A percentile compares a stretch with the other conserved stretches of the same genome.
Evolutionary conservation across 2,113 vertebrate species (phyloP).

Genomic region (Eolophus roseicapilla): DNA sequence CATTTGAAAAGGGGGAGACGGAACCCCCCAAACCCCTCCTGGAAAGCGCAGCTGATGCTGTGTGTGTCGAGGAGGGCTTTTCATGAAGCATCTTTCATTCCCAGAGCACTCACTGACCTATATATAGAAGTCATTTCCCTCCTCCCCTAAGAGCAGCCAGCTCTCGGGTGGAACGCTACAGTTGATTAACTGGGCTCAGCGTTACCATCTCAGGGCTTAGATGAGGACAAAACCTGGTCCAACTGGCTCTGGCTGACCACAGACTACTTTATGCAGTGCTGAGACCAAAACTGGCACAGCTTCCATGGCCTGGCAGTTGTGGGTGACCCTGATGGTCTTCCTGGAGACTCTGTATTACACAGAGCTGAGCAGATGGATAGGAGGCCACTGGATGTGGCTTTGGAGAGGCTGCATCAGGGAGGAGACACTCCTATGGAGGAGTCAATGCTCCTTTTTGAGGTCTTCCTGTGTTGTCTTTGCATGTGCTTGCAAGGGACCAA

Average conservation of each 20-base stretch:
- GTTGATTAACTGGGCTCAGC: not conserved
- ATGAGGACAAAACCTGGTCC: not conserved
- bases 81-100: conserved; percentile 26
- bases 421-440: not conserved
- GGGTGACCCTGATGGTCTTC: not conserved
- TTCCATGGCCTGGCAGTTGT: not conserved
- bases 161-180: not conserved
- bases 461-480: not conserved
- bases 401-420: not conserved
- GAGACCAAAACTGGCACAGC: not conserved
- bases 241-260: not conserved
- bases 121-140: conserved; percentile 27
- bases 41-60: conserved; percentile 29
- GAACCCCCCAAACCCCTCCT: not conserved
- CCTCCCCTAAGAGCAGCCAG: not conserved
- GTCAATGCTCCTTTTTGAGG: not conserved
- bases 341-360: not conserved
- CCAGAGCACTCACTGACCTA: not conserved
- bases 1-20: not conserved
- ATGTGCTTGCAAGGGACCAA: not conserved
- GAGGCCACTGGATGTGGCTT: not conserved
- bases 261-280: not conserved
- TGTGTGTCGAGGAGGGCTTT: not conserved
- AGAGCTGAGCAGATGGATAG: not conserved
- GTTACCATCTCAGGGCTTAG: not conserved